Evolutionary conservation across 2,888 invertebrate genomes (phyloP).

Genomic region (Elgonia sp.): DNA sequence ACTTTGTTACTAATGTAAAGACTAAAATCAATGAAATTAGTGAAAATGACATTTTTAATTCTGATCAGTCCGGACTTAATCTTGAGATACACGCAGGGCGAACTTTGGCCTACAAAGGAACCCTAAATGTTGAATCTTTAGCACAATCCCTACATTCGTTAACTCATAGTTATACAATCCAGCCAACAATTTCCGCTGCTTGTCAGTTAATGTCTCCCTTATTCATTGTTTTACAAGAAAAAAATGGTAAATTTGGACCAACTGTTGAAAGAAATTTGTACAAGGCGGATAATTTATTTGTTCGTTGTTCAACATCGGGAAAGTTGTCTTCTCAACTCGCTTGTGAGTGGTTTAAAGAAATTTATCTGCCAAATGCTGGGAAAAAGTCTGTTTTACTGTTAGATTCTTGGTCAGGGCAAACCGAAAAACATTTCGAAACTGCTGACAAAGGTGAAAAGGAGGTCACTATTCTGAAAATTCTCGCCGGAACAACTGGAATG

Average conservation of each 20-base stretch:
- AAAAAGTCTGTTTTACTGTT: slow-evolving; percentile 56
- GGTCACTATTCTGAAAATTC: slow-evolving; percentile 34
- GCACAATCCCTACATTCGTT: slow-evolving; percentile 36
- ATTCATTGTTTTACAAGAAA: slow-evolving; percentile 67
- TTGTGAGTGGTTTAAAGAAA: slow-evolving; percentile 53
- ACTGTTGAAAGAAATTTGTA: slow-evolving; percentile 65
- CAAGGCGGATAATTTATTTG: slow-evolving; percentile 59
- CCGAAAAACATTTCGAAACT: slow-evolving; percentile 45
- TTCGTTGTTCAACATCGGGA: slow-evolving; percentile 58
- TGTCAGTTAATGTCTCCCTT: slow-evolving; percentile 29
- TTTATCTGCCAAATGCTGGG: slow-evolving; percentile 38
- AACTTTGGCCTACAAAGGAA: slow-evolving; percentile 43
- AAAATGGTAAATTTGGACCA: slow-evolving; percentile 67
- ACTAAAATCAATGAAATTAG: slow-evolving; percentile 4
- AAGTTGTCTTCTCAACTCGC: slow-evolving; percentile 60
- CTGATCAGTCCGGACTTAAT: slow-evolving; percentile 60
- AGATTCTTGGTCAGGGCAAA: slow-evolving; percentile 65
- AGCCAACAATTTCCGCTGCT: neutral
- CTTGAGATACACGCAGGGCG: slow-evolving; percentile 53
- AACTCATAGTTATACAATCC: slow-evolving; percentile 59
- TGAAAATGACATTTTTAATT: slow-evolving; percentile 40
- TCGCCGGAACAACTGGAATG: slow-evolving; percentile 61
- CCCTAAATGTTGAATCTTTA: slow-evolving; percentile 34
- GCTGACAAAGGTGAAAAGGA: slow-evolving; percentile 46
- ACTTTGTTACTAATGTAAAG: slow-evolving; percentile 29